Conservation (phyloP, 2,797 vertebrate genomes). For the Platalea minor region DNA sequence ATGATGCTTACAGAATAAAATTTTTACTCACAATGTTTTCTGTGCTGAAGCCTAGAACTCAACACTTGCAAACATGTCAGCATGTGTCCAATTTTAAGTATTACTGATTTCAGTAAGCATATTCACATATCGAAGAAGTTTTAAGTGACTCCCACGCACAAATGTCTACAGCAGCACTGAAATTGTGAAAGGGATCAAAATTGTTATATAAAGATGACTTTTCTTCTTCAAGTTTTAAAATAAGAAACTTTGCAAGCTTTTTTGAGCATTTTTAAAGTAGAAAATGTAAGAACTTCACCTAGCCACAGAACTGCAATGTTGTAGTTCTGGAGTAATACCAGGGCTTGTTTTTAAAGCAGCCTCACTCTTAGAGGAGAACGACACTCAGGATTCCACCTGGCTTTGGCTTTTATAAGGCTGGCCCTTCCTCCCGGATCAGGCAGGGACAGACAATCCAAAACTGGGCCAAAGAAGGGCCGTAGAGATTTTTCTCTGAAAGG, state of each 20-base stretch:
- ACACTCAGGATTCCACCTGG: accelerated
- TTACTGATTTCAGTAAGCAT: background rate
- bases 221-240: background rate
- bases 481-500: background rate
- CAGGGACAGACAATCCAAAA: background rate
- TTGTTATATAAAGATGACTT: background rate
- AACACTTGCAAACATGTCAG: background rate
- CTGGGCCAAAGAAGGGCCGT: background rate
- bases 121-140: background rate
- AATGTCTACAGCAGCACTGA: background rate
- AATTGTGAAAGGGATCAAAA: constrained; percentile 6
- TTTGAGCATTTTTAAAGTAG: background rate
- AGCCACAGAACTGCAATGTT: background rate
- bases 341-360: background rate
- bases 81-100: background rate
- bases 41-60: background rate
- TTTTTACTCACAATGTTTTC: background rate
- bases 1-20: background rate
- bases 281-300: background rate
- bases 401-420: background rate
- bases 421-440: background rate
- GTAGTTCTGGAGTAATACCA: background rate
- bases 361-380: background rate
- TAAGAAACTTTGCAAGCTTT: background rate
- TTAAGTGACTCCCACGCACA: background rate